Conservation (phyloP, 2,888 invertebrate species). For the Synanthedon myopaeformis region DNA sequence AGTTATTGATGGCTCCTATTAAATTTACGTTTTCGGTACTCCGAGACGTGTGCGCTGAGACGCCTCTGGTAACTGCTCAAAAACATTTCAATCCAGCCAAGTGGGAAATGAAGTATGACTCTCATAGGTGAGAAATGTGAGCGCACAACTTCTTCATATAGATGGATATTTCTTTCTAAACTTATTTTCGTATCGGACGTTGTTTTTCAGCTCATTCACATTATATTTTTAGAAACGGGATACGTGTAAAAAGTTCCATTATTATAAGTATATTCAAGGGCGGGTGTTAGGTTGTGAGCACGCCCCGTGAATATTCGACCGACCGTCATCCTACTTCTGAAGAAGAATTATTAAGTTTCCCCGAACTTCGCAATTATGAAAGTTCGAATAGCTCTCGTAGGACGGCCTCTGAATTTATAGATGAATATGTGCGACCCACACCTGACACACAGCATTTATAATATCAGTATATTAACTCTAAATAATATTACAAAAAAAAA, state of each 20-base stretch:
- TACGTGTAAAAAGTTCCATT: neutral
- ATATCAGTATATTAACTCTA: neutral
- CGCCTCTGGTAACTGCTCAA: conserved; percentile 42
- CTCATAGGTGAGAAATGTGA: conserved; percentile 35
- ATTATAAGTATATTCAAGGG: neutral
- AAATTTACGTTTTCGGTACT: conserved; percentile 59
- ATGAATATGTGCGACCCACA: conserved; percentile 49
- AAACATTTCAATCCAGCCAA: conserved; percentile 60
- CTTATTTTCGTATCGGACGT: neutral
- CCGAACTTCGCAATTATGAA: conserved; percentile 70
- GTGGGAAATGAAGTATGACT: conserved; percentile 56
- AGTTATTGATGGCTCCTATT: conserved; percentile 70
- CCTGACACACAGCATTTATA: conserved; percentile 12
- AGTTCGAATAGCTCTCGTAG: conserved; percentile 68
- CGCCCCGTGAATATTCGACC: conserved; percentile 65
- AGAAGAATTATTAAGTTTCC: conserved; percentile 70
- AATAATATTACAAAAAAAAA: too few species aligned
- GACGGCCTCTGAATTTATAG: conserved; percentile 69
- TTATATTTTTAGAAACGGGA: neutral
- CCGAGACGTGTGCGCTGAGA: conserved; percentile 32
- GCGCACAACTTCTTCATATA: conserved; percentile 25
- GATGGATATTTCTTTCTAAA: neutral
- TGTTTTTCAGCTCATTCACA: neutral
- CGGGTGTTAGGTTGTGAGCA: conserved; percentile 42
- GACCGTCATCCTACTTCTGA: conserved; percentile 65